These are phyloP conservation scores for Hirtodrosophila histrioides DNA, from an alignment of 2,888 invertebrate species.

Conservation along the genomic window DNA sequence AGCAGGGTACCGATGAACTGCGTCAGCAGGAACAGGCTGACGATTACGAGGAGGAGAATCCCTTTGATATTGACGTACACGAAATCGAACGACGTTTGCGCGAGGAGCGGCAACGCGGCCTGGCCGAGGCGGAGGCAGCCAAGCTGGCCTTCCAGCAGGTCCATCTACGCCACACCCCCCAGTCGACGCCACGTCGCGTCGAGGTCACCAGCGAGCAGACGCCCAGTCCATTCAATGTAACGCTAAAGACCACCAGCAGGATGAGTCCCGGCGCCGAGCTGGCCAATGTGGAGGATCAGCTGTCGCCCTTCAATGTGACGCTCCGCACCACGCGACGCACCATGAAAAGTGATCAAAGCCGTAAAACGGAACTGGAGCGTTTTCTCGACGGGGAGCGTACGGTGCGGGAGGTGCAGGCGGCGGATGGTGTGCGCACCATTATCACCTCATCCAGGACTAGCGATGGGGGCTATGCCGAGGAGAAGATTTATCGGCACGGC, in stretches of 20 bases:
- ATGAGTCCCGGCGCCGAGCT: slow-evolving; percentile 69
- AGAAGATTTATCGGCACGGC: slow-evolving; percentile 81
- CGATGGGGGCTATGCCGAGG: slow-evolving; percentile 80
- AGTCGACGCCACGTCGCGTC: slow-evolving; percentile 85
- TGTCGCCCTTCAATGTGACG: slow-evolving; percentile 80
- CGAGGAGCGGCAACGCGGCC: slow-evolving; percentile 85
- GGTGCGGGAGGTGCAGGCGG: slow-evolving; percentile 86
- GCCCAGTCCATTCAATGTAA: slow-evolving; percentile 83
- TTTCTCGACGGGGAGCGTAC: slow-evolving; percentile 90
- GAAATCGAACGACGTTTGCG: slow-evolving; percentile 87
- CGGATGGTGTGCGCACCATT: slow-evolving; percentile 82
- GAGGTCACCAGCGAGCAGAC: slow-evolving; percentile 75
- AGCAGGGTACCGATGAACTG: slow-evolving; percentile 75
- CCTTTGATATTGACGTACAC: slow-evolving; percentile 85
- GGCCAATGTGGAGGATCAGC: slow-evolving; percentile 66
- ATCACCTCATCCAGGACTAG: slow-evolving; percentile 82
- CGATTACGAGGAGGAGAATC: slow-evolving; percentile 74
- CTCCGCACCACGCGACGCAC: slow-evolving; percentile 69
- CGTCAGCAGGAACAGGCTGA: slow-evolving; percentile 52
- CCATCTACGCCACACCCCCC: slow-evolving; percentile 86
- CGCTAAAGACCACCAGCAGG: slow-evolving; percentile 85
- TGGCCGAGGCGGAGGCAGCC: slow-evolving; percentile 84
- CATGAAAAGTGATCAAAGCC: slow-evolving; percentile 54
- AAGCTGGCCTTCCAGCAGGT: slow-evolving; percentile 86
- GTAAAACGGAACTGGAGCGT: slow-evolving; percentile 82